Conservation (phyloP, 2,113 vertebrate species). For the Corynorhinus townsendii region DNA sequence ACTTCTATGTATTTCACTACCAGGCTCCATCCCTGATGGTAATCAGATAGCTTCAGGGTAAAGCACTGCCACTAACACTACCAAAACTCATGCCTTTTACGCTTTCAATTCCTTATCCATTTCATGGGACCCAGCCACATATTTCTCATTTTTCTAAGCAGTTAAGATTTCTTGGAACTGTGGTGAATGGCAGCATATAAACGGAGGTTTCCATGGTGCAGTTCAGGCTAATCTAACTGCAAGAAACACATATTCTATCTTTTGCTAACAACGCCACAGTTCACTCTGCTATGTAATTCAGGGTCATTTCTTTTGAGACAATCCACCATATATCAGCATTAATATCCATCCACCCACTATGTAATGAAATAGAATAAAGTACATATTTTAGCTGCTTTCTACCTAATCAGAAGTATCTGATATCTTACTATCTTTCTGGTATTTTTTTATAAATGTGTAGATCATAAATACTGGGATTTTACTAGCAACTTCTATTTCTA, state of each 20-base stretch:
- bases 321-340: background rate
- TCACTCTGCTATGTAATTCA: background rate
- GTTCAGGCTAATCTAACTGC: background rate
- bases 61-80: background rate
- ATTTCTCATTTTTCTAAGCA: background rate
- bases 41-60: background rate
- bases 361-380: background rate
- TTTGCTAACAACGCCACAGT: background rate
- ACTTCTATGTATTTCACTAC: background rate
- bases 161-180: background rate
- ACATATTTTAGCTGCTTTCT: background rate
- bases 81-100: background rate
- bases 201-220: background rate
- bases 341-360: background rate
- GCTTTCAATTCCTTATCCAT: background rate
- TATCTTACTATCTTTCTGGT: background rate
- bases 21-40: background rate
- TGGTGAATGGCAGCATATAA: background rate
- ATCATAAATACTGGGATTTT: background rate
- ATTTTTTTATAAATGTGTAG: background rate
- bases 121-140: background rate
- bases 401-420: conserved; percentile 4
- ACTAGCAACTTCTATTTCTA: background rate
- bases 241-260: background rate
- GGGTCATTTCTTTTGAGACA: background rate